Evolutionary conservation across 2,797 vertebrate genomes (phyloP).

Genomic region (Eulemur mongoz): DNA sequence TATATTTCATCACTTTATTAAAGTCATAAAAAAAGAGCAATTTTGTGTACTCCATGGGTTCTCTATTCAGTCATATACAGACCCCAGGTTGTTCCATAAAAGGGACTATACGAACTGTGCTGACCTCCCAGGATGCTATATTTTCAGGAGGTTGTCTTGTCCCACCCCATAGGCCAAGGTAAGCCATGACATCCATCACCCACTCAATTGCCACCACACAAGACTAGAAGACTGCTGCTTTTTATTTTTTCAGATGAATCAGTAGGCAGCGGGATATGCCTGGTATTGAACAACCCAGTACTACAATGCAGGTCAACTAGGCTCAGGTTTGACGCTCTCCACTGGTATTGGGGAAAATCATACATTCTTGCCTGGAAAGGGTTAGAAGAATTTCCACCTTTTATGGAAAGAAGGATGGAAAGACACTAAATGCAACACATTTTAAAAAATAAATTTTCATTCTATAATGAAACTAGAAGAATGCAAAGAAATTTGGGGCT

Average conservation of each 20-base stretch:
- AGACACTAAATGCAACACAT: not conserved
- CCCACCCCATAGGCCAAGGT: not conserved
- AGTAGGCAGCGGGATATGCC: not conserved
- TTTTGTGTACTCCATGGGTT: not conserved
- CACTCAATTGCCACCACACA: not conserved
- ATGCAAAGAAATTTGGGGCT: not conserved
- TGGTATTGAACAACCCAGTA: not conserved
- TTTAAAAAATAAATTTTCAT: slow-evolving; percentile 14
- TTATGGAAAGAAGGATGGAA: not conserved
- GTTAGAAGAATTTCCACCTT: not conserved
- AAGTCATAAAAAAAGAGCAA: not conserved
- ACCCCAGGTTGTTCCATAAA: not conserved
- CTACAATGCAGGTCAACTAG: not conserved
- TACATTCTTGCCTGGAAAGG: not conserved
- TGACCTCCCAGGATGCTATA: not conserved
- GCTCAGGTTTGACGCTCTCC: not conserved
- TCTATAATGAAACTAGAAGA: not conserved
- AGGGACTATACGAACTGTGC: not conserved
- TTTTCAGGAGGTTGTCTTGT: not conserved
- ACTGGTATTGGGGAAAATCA: not conserved
- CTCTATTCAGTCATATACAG: slow-evolving; percentile 35
- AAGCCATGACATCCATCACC: not conserved
- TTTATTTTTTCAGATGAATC: slow-evolving; percentile 10
- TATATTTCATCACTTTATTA: slow-evolving; percentile 27
- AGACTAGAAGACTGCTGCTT: not conserved